Evolutionary conservation across 2,797 vertebrate genomes (phyloP).

Genomic region (Hydrophis major): DNA sequence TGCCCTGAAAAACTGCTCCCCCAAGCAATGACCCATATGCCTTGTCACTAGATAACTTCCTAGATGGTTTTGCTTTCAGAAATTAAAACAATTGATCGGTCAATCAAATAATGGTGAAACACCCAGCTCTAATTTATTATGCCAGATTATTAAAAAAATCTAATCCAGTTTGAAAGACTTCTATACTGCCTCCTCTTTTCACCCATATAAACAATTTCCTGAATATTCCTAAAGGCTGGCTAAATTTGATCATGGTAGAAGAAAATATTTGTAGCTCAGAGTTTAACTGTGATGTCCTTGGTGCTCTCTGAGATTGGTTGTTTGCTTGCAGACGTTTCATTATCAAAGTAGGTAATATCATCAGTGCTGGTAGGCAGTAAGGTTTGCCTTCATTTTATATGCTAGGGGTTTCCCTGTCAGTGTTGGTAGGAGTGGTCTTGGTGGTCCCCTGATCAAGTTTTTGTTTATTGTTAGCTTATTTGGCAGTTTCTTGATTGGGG

Average conservation of each 20-base stretch:
- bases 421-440: no score
- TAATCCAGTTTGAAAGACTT: background rate
- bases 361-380: background rate
- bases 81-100: background rate
- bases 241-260: background rate
- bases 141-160: background rate
- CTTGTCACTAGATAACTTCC: background rate
- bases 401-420: no score
- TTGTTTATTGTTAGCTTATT: background rate
- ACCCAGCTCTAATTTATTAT: background rate
- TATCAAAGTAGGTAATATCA: background rate
- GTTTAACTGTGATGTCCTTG: background rate
- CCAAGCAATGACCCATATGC: background rate
- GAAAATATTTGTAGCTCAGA: background rate
- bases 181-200: background rate
- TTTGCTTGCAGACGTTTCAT: background rate
- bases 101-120: background rate
- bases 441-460: no score
- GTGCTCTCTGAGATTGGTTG: background rate
- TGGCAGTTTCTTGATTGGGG: background rate
- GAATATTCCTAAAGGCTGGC: background rate
- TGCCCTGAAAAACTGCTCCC: background rate
- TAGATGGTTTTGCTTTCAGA: background rate
- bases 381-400: no score
- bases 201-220: background rate